Evolutionary conservation across 2,888 invertebrate species (phyloP), one percentile per base, ranked within the genome.

Genomic region (Sesia apiformis): DNA sequence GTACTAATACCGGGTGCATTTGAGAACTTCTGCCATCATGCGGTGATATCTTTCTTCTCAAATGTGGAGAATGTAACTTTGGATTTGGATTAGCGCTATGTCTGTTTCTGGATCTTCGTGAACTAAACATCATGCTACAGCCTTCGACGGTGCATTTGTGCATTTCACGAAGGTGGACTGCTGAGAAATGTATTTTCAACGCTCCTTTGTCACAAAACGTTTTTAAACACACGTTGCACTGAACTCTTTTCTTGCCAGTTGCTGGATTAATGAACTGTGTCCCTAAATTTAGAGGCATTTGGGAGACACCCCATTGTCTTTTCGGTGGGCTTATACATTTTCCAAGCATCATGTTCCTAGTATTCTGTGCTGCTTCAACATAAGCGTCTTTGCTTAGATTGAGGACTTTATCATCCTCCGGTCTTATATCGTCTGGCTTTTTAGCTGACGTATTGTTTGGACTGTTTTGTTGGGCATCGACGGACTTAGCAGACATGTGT

Each of bases 181-280:
- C 99, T 53, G 98, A 98, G 77, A 98, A 99, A 81, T 99, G 99
- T 4, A 99, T 99, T 88, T 99, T 99, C 39, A 99, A 91, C 1
- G 99, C 99, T 59, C 99, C 99, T 90, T 99, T 99, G 90, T 99
- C 99, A 91, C 99, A 99, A 89, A 99, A 99, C 8, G 99, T 99
- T 89, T 99, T 99, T 59, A 98, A 90, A 78, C 99, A 99, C 49
- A 98, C 98, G 70, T 98, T 97, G 84, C 99, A 99, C 78, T 98
- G 97, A 3, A 99, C 98, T 61, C 99, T 93, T 76, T 98, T 98
- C 84, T 99, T 99, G 0, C 97, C 97, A 0, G 97, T 97, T 0
- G 96, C 94, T 1, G 97, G 97, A 74, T 97, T 97, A 40, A 97
- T 96, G 63, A 97, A 96, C 65, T 97, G 96, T 0, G 97, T 96